phyloP scores from a whole-genome alignment of 2,113 vertebrate genomes.

The Talpa occidentalis region DNA sequence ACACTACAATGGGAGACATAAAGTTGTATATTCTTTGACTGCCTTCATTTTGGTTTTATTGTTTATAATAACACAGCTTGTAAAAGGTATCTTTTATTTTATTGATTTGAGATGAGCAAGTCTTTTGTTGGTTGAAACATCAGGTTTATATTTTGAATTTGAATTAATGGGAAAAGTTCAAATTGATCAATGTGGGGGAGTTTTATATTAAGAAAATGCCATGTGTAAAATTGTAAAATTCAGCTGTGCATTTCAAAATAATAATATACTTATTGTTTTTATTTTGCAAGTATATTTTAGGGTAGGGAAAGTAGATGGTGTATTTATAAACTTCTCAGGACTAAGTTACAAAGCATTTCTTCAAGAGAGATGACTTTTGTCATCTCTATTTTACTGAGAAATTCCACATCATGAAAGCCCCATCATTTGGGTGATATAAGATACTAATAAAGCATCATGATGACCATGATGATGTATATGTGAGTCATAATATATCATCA shows the following conservation, averaged over 20 bases:
- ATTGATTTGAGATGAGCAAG: not conserved
- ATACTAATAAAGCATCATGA: conserved; percentile 78
- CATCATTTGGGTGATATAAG: conserved; percentile 69
- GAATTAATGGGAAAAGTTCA: not conserved
- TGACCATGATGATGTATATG: conserved; percentile 71
- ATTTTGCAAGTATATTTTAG: not conserved
- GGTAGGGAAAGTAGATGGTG: not conserved
- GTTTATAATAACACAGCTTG: not conserved
- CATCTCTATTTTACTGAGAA: conserved; percentile 61
- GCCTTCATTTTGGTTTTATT: not conserved
- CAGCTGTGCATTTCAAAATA: not conserved
- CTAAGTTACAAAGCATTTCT: conserved; percentile 31
- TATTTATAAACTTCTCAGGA: conserved; percentile 63
- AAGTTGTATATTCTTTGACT: not conserved
- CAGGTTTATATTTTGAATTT: not conserved
- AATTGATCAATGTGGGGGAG: not conserved
- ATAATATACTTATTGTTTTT: not conserved
- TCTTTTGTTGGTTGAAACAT: not conserved
- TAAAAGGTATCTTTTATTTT: not conserved
- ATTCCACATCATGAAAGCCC: conserved; percentile 60
- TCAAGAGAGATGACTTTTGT: conserved; percentile 47
- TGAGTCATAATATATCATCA: conserved; percentile 71
- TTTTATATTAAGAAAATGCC: not conserved
- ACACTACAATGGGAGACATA: not conserved
- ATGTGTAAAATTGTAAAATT: not conserved